A percentile compares a stretch with the other conserved stretches of the same genome.
Conservation (phyloP, 1,140 invertebrate species). For the Laupala kohalensis region DNA sequence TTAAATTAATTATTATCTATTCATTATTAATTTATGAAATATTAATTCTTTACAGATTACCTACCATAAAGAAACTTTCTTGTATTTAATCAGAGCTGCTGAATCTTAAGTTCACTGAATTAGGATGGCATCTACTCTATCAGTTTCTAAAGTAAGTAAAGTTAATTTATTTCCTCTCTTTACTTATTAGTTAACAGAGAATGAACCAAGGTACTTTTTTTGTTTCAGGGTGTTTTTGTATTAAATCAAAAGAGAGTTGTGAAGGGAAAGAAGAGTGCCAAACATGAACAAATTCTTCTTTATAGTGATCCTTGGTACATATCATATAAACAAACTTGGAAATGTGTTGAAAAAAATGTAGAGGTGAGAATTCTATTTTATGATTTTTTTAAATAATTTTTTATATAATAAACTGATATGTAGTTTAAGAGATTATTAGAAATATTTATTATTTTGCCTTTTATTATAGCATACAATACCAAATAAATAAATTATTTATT, state of each 20-base stretch:
- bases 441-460: too few species aligned
- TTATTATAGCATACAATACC: too few species aligned
- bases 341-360: not conserved
- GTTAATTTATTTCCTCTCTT: not conserved
- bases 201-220: not conserved
- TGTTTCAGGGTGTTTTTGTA: not conserved
- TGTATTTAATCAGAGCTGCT: too few species aligned
- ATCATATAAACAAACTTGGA: not conserved
- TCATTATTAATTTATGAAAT: too few species aligned
- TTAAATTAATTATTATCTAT: too few species aligned
- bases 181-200: not conserved
- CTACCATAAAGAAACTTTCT: too few species aligned
- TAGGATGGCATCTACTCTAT: not conserved
- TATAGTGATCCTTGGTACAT: not conserved
- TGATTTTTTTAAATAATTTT: too few species aligned
- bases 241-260: not conserved
- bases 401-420: too few species aligned
- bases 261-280: not conserved
- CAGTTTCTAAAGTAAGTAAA: not conserved
- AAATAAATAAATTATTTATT: too few species aligned
- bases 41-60: too few species aligned
- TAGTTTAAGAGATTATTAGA: too few species aligned
- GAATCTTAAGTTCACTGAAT: not conserved
- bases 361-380: too few species aligned
- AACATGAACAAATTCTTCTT: not conserved